These are phyloP conservation scores for Artibeus jamaicensis DNA, from an alignment of 2,797 vertebrate species.

Conservation along the genomic window DNA sequence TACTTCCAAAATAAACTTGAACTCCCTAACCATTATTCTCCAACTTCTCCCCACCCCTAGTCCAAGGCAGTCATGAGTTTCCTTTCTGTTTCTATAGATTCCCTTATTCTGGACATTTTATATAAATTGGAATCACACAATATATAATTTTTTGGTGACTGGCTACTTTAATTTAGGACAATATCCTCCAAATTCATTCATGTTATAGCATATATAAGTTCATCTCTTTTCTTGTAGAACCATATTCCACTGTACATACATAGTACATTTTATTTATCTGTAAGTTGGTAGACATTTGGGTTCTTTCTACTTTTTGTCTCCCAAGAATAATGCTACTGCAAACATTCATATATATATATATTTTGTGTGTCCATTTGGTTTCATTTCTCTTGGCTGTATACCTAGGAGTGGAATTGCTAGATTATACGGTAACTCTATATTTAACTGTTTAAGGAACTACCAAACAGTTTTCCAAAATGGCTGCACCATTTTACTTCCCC, in stretches of 20 bases:
- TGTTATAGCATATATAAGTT: not conserved
- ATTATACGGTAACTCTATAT: not conserved
- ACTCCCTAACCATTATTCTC: not conserved
- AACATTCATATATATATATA: not conserved
- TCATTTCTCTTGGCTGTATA: not conserved
- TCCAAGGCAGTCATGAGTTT: not conserved
- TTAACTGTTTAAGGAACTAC: not conserved
- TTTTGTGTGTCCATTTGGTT: not conserved
- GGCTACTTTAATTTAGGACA: not conserved
- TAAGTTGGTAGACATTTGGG: not conserved
- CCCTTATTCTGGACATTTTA: not conserved
- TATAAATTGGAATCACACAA: not conserved
- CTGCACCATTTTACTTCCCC: not conserved
- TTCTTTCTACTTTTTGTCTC: not conserved
- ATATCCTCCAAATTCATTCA: not conserved
- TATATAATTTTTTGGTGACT: not conserved
- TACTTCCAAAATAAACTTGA: not conserved
- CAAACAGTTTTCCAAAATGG: not conserved
- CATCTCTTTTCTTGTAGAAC: not conserved
- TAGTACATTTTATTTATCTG: not conserved
- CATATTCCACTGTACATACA: not conserved
- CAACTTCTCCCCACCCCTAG: not conserved
- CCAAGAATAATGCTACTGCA: not conserved
- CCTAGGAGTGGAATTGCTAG: not conserved
- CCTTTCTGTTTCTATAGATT: not conserved